Evolutionary conservation across 2,888 invertebrate species (phyloP).

Genomic region (Chaetoderma sp.): DNA sequence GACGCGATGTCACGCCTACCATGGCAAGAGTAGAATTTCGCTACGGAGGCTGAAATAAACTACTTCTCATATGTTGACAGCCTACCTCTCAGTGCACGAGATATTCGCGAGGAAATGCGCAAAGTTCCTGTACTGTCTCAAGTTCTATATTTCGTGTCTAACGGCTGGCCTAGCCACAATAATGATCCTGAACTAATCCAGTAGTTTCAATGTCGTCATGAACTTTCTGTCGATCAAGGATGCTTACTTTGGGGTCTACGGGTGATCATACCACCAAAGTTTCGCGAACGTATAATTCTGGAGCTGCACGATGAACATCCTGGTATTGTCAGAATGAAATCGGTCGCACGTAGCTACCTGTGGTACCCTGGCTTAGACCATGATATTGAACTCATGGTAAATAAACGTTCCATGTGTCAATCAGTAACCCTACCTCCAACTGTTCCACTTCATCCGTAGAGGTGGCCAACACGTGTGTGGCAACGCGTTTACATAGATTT

Average conservation of each 20-base stretch:
- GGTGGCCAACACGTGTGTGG: constrained; percentile 17
- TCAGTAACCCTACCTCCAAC: constrained; percentile 7
- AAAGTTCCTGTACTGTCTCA: not conserved
- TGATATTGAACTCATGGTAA: not conserved
- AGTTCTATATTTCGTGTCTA: not conserved
- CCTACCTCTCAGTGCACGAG: not conserved
- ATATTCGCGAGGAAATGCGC: not conserved
- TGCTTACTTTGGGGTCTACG: constrained; percentile 2
- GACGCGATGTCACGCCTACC: constrained; percentile 8
- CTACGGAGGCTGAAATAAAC: constrained; percentile 1
- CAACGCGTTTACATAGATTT: constrained; percentile 21
- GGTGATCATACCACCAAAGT: not conserved
- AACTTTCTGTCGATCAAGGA: not conserved
- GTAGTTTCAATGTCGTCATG: not conserved
- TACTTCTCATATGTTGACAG: not conserved
- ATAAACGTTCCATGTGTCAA: constrained; percentile 10
- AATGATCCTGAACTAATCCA: not conserved
- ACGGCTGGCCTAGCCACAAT: not conserved
- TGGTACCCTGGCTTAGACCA: constrained; percentile 7
- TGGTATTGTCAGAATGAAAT: constrained; percentile 75
- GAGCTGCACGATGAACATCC: constrained; percentile 1
- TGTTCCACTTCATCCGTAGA: constrained; percentile 26
- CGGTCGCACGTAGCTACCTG: constrained; percentile 73
- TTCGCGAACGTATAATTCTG: not conserved
- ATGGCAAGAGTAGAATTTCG: not conserved